Conservation (phyloP, 1,140 invertebrate species). For the Neodiprion fabricii region DNA sequence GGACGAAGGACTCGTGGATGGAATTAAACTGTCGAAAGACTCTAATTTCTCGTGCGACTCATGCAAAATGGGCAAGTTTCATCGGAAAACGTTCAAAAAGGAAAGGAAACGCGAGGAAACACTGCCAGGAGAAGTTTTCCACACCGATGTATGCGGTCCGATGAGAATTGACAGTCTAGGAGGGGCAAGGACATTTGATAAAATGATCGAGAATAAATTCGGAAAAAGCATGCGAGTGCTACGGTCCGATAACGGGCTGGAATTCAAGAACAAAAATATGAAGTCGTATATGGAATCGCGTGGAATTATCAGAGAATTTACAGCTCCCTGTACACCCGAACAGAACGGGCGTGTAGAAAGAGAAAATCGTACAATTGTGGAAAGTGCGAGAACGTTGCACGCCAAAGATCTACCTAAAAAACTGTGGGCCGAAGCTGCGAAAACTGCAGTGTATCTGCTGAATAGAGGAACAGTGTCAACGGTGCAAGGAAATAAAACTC, state of each 20-base stretch:
- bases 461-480: slow-evolving; percentile 32
- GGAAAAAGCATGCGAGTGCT: slow-evolving; percentile 38
- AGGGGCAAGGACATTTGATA: slow-evolving; percentile 39
- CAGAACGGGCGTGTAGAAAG: slow-evolving; percentile 50
- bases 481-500: not conserved
- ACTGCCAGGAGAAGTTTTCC: slow-evolving; percentile 40
- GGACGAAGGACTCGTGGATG: slow-evolving; percentile 24
- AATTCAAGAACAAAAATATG: slow-evolving; percentile 21
- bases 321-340: slow-evolving; percentile 46
- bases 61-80: slow-evolving; percentile 7
- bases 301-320: slow-evolving; percentile 26
- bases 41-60: slow-evolving; percentile 19
- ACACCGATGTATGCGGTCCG: slow-evolving; percentile 46
- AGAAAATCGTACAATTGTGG: slow-evolving; percentile 48
- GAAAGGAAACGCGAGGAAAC: slow-evolving; percentile 2
- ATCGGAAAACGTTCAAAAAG: not conserved
- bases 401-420: slow-evolving; percentile 45
- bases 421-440: slow-evolving; percentile 32
- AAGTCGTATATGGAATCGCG: slow-evolving; percentile 9
- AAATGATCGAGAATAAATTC: slow-evolving; percentile 39
- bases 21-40: slow-evolving; percentile 13
- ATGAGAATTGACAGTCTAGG: slow-evolving; percentile 42
- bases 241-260: slow-evolving; percentile 28
- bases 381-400: slow-evolving; percentile 49
- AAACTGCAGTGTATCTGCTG: slow-evolving; percentile 38